A percentile compares a stretch with the other conserved stretches of the same genome.
These are phyloP conservation scores for Bruchidius siliquastri DNA, from an alignment of 2,888 invertebrate genomes.

Conservation along the genomic window DNA sequence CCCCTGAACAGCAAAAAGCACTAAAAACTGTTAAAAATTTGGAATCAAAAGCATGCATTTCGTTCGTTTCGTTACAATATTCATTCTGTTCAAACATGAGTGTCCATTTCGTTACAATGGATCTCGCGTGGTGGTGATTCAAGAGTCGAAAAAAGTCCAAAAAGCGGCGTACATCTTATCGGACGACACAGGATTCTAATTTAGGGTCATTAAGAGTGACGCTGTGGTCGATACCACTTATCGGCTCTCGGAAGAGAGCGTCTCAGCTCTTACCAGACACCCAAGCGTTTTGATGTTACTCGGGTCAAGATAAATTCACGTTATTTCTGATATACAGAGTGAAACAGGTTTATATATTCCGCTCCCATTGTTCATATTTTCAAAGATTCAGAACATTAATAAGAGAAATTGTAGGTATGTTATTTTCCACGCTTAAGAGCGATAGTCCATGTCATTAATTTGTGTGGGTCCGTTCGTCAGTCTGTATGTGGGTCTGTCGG, in stretches of 20 bases:
- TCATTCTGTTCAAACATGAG: background rate
- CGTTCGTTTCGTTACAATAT: background rate
- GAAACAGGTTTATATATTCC: background rate
- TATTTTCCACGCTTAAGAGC: too few relatives aligned
- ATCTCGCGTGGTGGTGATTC: background rate
- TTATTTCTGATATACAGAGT: background rate
- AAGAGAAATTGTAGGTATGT: too few relatives aligned
- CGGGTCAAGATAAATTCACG: background rate
- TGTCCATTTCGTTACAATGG: background rate
- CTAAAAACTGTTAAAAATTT: too few relatives aligned
- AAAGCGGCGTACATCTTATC: conserved; percentile 9
- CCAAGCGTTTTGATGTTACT: background rate
- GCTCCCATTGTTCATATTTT: too few relatives aligned
- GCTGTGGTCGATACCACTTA: conserved; percentile 2
- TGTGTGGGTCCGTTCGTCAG: too few relatives aligned
- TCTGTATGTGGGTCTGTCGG: too few relatives aligned
- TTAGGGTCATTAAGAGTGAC: conserved; percentile 12
- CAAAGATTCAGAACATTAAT: too few relatives aligned
- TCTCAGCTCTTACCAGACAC: background rate
- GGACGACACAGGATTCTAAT: conserved; percentile 13
- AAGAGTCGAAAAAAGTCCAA: background rate
- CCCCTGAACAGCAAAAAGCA: too few relatives aligned
- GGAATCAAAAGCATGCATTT: too few relatives aligned
- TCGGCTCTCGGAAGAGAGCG: background rate
- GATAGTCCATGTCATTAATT: too few relatives aligned